A percentile compares a stretch with the other conserved stretches of the same genome.
phyloP scores from a whole-genome alignment of 2,113 vertebrate genomes.

The Eublepharis macularius region DNA sequence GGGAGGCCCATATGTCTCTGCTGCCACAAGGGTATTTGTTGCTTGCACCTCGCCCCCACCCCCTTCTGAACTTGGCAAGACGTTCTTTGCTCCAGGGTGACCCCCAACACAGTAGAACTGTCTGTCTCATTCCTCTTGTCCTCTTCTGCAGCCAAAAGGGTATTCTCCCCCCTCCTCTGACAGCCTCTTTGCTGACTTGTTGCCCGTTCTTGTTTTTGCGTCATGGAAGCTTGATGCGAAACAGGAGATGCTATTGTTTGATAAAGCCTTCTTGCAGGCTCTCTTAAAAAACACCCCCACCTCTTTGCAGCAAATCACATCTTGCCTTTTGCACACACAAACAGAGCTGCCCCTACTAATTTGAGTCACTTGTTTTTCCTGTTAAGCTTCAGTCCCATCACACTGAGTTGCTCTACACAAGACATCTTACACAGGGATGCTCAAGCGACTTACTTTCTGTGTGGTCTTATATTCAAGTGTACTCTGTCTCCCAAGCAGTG shows the following conservation, averaged over 20 bases:
- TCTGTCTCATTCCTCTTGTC: constrained; percentile 44
- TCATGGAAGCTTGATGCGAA: constrained; percentile 41
- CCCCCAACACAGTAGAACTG: constrained; percentile 44
- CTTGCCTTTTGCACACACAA: background rate
- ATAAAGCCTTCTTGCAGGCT: constrained; percentile 21
- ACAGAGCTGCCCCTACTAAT: no score
- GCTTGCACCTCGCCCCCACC: background rate
- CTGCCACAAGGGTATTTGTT: background rate
- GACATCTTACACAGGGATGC: no score
- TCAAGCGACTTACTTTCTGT: no score
- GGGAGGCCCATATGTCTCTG: background rate
- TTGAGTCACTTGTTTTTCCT: background rate
- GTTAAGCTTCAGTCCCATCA: background rate
- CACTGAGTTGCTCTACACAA: no score
- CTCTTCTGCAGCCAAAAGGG: background rate
- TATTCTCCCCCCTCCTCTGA: background rate
- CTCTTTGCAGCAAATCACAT: background rate
- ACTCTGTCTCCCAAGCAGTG: no score
- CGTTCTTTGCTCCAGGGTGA: constrained; percentile 31
- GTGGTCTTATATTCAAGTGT: no score
- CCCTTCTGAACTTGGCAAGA: constrained; percentile 24
- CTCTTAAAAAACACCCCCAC: constrained; percentile 8
- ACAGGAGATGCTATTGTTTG: constrained; percentile 58
- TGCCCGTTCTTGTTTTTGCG: constrained; percentile 49
- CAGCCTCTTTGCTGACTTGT: constrained; percentile 6